Evolutionary conservation across 2,888 invertebrate genomes (phyloP).

Genomic region (Thecophora atra): DNA sequence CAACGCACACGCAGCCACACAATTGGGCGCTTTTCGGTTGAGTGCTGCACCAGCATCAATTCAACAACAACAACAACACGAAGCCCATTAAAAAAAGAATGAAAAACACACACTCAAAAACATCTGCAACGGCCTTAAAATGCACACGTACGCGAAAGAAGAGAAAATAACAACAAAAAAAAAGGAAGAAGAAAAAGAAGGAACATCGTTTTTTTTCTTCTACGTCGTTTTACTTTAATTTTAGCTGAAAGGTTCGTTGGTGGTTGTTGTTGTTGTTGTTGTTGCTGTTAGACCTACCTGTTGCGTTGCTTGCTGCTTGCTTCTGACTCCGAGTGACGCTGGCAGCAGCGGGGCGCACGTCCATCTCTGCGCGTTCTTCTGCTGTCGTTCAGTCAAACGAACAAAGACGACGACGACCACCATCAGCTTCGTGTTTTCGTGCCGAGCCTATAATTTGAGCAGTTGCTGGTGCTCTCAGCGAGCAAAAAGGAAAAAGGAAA

Average conservation of each 20-base stretch:
- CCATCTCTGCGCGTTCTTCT: background rate
- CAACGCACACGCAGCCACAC: no score
- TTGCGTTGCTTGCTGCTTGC: slow-evolving; percentile 38
- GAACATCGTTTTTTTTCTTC: no score
- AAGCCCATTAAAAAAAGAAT: background rate
- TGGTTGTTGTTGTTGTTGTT: no score
- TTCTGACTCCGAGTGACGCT: background rate
- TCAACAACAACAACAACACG: background rate
- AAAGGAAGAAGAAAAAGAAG: no score
- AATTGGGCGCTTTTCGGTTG: background rate
- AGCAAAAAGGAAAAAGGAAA: slow-evolving; percentile 41
- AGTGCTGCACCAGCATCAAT: slow-evolving; percentile 2
- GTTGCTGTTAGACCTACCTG: slow-evolving; percentile 44
- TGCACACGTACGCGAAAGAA: no score
- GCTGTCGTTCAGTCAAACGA: background rate
- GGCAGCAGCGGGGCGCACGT: background rate
- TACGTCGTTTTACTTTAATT: no score
- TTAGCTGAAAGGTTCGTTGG: no score
- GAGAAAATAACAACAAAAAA: no score
- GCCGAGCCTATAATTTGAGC: slow-evolving; percentile 49
- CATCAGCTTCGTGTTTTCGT: slow-evolving; percentile 36
- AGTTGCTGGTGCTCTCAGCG: slow-evolving; percentile 45
- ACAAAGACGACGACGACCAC: slow-evolving; percentile 34
- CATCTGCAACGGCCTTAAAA: no score
- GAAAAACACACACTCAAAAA: no score